Conservation (phyloP, 1,140 invertebrate genomes). For the Chironomus tepperi region DNA sequence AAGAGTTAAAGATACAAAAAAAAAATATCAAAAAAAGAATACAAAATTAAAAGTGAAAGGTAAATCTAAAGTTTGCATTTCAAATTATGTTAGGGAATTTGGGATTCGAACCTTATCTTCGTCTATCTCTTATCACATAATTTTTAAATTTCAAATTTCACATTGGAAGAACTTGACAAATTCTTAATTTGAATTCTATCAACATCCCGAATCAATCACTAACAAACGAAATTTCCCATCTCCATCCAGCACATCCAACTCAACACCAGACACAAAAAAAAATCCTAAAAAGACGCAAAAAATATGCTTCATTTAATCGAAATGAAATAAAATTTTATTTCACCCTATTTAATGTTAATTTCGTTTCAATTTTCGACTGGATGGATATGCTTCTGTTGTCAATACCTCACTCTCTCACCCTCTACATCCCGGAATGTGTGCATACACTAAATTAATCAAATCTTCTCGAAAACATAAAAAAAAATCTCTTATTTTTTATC, state of each 20-base stretch:
- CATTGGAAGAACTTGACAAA: no score
- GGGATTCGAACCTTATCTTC: no score
- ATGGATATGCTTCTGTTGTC: not conserved
- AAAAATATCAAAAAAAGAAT: no score
- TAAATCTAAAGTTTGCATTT: no score
- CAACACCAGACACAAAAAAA: not conserved
- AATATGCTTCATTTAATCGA: conserved; percentile 10
- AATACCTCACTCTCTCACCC: not conserved
- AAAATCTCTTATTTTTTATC: no score
- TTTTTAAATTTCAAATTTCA: no score
- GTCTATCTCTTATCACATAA: no score
- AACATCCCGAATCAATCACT: no score
- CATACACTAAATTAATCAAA: not conserved
- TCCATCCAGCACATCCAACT: not conserved
- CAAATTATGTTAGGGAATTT: no score
- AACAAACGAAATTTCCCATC: not conserved
- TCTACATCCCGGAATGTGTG: not conserved
- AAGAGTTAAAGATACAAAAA: no score
- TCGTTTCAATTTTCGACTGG: not conserved
- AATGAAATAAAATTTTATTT: not conserved
- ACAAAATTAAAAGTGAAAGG: no score
- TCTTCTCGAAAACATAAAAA: not conserved
- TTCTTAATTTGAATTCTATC: no score
- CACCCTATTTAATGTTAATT: conserved; percentile 5
- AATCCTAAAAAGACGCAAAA: not conserved